Percentiles rank a stretch among this genome's conserved stretches.
Evolutionary conservation across 2,797 vertebrate genomes (phyloP).

Genomic region (Pseudomugil tenellus): DNA sequence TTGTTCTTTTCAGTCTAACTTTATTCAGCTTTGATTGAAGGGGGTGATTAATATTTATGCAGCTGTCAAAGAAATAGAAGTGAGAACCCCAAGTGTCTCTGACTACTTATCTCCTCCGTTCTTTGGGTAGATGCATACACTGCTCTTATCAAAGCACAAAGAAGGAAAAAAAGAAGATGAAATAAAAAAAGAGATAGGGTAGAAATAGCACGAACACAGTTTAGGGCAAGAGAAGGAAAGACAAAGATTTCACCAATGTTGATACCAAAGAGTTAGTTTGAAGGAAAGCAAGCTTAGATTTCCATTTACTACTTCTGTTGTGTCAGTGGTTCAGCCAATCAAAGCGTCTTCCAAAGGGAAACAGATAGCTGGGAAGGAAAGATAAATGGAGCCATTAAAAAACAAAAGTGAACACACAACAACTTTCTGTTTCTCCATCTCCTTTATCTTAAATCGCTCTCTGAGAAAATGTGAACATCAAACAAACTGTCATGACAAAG

Average conservation of each 20-base stretch:
- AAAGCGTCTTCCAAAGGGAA: slow-evolving; percentile 27
- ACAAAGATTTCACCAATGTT: slow-evolving; percentile 20
- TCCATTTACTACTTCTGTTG: slow-evolving; percentile 35
- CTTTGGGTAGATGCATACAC: slow-evolving; percentile 18
- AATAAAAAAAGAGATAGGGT: slow-evolving; percentile 34
- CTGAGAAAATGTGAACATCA: slow-evolving; percentile 9
- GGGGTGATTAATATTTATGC: slow-evolving; percentile 24
- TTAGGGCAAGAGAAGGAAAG: too few species aligned
- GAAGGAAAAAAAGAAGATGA: slow-evolving; percentile 26
- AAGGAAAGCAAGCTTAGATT: slow-evolving; percentile 31
- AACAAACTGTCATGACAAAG: neutral
- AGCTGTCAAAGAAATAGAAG: slow-evolving; percentile 11
- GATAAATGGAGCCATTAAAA: slow-evolving; percentile 28
- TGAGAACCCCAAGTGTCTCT: slow-evolving; percentile 11
- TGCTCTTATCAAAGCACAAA: slow-evolving; percentile 34
- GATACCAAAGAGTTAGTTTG: slow-evolving; percentile 17
- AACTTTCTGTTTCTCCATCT: slow-evolving; percentile 20
- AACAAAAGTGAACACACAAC: slow-evolving; percentile 33
- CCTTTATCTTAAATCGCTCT: slow-evolving; percentile 5
- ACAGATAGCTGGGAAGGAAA: slow-evolving; percentile 33
- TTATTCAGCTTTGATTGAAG: slow-evolving; percentile 47
- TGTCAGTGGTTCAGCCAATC: slow-evolving; percentile 33
- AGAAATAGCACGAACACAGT: too few species aligned
- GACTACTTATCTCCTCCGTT: neutral
- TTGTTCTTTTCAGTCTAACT: slow-evolving; percentile 32